Base-by-base conservation (phyloP, 1,140 invertebrate genomes). In the Solen grandis region DNA sequence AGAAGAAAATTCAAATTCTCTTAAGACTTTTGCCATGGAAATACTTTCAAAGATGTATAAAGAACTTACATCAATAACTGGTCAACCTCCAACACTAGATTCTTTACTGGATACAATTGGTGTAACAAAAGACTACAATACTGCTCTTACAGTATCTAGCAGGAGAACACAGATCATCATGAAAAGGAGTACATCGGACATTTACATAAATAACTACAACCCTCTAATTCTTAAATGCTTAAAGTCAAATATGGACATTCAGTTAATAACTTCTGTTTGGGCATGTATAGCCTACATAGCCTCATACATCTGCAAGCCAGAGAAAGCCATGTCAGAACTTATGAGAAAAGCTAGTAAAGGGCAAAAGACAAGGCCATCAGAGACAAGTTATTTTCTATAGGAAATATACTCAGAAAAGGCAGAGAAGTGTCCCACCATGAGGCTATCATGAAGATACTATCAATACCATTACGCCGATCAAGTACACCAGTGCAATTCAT, bases 211-310 rank as follows among this genome's bases (percentile, higher is more conserved):
- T 35, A 33, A n/a, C 22, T 54, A 68, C 52, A 68, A 57, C 19
- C 65, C 33, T n/a, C 0, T 31, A 22, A 25, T 68, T n/a, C 27
- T 79, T 2, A 62, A 33, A 70, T 36, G 54, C 27, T 59, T 66
- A 52, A 5, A 41, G 36, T 50, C 66, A 31, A n/a, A 76, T 29
- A 70, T 75, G 73, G 73, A 76, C 46, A 76, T 82, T 3, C 81
- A 82, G 25, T 54, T 70, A 0, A 82, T 82, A 10, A 55, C 65
- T n/a, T 46, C 54, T 36, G 5, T 75, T n/a, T n/a, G n/a, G n/a
- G n/a, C n/a, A n/a, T n/a, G n/a, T n/a, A n/a, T n/a, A n/a, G n/a
- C n/a, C n/a, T n/a, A n/a, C n/a, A n/a, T n/a, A n/a, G n/a, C 55
- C 36, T 74, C 55, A 16, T 74, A 62, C 52, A 74, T 74, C 35